A percentile compares a stretch with the other conserved stretches of the same genome.
Conservation (phyloP, 1,140 invertebrate genomes). For the Ylistrum balloti region DNA sequence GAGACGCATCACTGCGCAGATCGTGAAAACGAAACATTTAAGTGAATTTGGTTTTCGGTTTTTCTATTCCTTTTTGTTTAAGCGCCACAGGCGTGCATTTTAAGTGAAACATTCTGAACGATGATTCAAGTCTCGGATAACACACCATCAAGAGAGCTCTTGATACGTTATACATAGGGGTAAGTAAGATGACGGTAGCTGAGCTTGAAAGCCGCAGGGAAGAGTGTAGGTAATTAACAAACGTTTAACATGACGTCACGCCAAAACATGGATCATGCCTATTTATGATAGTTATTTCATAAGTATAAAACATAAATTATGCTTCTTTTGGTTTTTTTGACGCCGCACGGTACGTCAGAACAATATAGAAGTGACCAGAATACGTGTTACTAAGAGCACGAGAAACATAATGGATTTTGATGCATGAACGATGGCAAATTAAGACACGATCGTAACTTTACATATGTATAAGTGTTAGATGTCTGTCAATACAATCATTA, state of each 20-base stretch:
- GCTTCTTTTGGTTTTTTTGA: background rate
- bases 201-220: background rate
- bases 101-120: background rate
- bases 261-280: background rate
- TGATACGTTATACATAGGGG: background rate
- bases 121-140: background rate
- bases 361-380: background rate
- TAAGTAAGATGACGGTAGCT: background rate
- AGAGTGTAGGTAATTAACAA: background rate
- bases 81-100: background rate
- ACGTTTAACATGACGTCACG: conserved; percentile 10
- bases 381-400: background rate
- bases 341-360: background rate
- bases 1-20: background rate
- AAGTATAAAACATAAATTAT: conserved; percentile 21
- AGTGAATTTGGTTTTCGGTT: conserved; percentile 1
- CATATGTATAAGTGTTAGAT: background rate
- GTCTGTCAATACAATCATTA: conserved; percentile 6
- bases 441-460: background rate
- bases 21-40: conserved; percentile 19
- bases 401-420: too few species aligned
- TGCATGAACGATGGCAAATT: too few species aligned
- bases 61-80: background rate
- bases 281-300: background rate
- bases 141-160: background rate